Evolutionary conservation across 2,113 vertebrate species (phyloP), one percentile per base, ranked within the genome.

Genomic region (Corythoichthys haematopterus): DNA sequence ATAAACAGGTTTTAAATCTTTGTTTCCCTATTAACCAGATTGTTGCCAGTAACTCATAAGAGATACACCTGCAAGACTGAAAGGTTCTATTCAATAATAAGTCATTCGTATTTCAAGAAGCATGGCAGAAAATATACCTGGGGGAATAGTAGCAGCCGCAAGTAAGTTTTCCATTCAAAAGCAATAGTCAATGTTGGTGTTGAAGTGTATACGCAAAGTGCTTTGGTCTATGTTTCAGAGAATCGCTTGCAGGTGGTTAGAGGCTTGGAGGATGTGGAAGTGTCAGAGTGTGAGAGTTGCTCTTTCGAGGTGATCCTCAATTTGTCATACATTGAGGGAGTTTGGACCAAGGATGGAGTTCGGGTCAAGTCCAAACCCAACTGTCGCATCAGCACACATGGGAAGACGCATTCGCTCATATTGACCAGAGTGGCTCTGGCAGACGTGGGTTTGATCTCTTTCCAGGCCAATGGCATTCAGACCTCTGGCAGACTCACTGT

Each of bases 251-350:
- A 91, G 70, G 68, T 99, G 47, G 82, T 95, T 66, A 93, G 89
- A 74, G 94, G 93, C 4, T 84, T 98, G 66, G 91, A 94, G 66
- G 83, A 91, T 0, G 57, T 91, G 33, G 77, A 93, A 63, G 90
- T 91, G 4, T 77, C 72, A 2, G 97, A 97, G 78, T 94, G 92
- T 38, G 93, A 93, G 11, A 86, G 87, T 0, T 91, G 84, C 76
- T 91, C 91, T 46, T 94, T 98, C 0, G 91, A 95, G 70, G 93
- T 96, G 76, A 92, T 92, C 43, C 85, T 99, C 65, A 98, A 94
- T 0, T 92, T 96, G 0, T 86, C 93, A 1, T 92, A 93, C 0
- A 91, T 98, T 55, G 93, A 94, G 67, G 94, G 94, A 0, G 74
- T 61, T 46, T 99, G 96, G 96, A 90, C 83, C 40, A 93, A 89